Evolutionary conservation across 2,797 vertebrate genomes (phyloP), one percentile per base, ranked within the genome.

Genomic region (Antrozous pallidus): DNA sequence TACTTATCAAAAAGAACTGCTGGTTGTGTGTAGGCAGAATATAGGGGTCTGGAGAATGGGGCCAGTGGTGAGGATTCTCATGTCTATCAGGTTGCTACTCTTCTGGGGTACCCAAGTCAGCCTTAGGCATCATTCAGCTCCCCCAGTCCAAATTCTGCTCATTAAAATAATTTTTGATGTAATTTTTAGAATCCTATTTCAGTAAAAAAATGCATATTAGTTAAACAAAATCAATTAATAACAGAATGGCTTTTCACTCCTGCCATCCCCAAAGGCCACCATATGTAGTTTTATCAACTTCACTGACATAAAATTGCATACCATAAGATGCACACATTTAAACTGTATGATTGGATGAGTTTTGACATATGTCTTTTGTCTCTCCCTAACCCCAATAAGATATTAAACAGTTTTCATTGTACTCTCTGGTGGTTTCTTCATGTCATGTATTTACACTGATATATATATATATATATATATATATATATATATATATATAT

Each of bases 1-100:
- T 61, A 16, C 47, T 86, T 84, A 54, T 38, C 16, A 33, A 17
- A 83, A 65, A 24, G 20, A 33, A 51, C 16, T 26, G 16, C 18
- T 47, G 1, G 3, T 22, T 70, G 22, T 40, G 9, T 47, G 20
- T 56, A 31, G 63, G 38, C 28, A 49, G 56, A 65, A 33, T 13
- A 33, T 36, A 47, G 38, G 2, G 38, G 16, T 20, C 82, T 75
- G 83, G 40, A 78, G 70, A 75, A 26, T 0, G 16, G 71, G 82
- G 73, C 49, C 17, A 5, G 8, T 47, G 69, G 20, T 24, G 28
- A 12, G 70, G 38, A 45, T 58, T 31, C 28, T 22, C 33, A 38
- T 0, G 0, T 69, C 47, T 58, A 20, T 40, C 5, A 0, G 13
- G 9, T 42, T 4, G 0, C 4, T 14, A 49, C 16, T 70, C 54